Evolutionary conservation across 2,888 invertebrate genomes (phyloP).

Genomic region (Phorcus lineatus): DNA sequence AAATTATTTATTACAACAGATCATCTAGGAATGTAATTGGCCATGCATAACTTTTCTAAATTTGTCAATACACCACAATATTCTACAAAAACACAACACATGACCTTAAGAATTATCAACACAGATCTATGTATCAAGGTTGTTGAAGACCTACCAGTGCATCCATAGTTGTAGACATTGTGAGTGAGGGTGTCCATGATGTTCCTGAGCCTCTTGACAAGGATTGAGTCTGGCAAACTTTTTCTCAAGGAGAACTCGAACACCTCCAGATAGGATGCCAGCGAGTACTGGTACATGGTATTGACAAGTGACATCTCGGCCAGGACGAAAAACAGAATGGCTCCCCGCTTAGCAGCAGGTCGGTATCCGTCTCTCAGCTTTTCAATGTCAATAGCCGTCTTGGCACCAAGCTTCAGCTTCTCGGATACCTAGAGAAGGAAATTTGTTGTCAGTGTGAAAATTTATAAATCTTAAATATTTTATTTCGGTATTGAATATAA

Average conservation of each 20-base stretch:
- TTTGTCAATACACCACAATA: too few species aligned
- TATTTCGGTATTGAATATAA: too few species aligned
- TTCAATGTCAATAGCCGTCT: slow-evolving; percentile 89
- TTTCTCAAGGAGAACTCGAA: slow-evolving; percentile 88
- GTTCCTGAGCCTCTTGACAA: slow-evolving; percentile 84
- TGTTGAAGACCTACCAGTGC: slow-evolving; percentile 81
- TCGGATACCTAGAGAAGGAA: slow-evolving; percentile 82
- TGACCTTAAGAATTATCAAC: neutral
- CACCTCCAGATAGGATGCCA: slow-evolving; percentile 89
- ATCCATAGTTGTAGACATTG: slow-evolving; percentile 93
- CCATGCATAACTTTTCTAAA: too few species aligned
- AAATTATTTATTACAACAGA: too few species aligned
- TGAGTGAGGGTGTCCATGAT: slow-evolving; percentile 90
- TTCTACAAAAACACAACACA: too few species aligned
- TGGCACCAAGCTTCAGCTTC: slow-evolving; percentile 85
- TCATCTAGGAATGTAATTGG: too few species aligned
- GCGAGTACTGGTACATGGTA: slow-evolving; percentile 93
- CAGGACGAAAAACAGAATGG: slow-evolving; percentile 91
- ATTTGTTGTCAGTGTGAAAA: too few species aligned
- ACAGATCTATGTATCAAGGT: neutral
- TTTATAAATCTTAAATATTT: too few species aligned
- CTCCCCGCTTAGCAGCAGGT: slow-evolving; percentile 89
- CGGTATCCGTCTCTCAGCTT: slow-evolving; percentile 89
- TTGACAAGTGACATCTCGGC: slow-evolving; percentile 92
- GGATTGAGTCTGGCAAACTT: slow-evolving; percentile 87